Evolutionary conservation across 2,113 vertebrate species (phyloP), one percentile per base, ranked within the genome.

Genomic region (Stigmatopora argus): DNA sequence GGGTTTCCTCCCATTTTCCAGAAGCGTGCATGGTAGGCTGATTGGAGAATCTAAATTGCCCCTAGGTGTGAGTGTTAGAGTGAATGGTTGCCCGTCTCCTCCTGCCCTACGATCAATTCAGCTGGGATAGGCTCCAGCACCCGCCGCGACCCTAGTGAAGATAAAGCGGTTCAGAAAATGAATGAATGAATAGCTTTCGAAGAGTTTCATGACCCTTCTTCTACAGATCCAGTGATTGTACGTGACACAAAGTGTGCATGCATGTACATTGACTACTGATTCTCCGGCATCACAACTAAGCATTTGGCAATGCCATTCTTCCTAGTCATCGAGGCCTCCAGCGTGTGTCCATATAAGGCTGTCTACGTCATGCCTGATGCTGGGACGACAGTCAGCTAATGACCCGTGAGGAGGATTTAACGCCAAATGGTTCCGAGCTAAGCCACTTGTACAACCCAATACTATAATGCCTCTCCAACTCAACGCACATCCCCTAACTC

Each of bases 321-420:
- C 41, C 38, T 15, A 44, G 19, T 8, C 74, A 51, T 34, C 13
- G 66, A 62, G 57, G 19, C 72, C 56, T 47, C 73, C 34, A 63
- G 46, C 77, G 75, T 81, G 82, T 87, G 3, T 87, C 87, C 87
- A 85, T 89, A 86, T 89, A 89, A 71, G 85, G 86, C 76, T 77
- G 66, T 67, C 55, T 89, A 90, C 88, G 90, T 90, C 88, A 89
- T 9, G 62, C 67, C 82, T 79, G 88, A 86, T 86, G 86, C 82
- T 51, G 21, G 73, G 72, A 74, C 77, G 82, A 87, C 86, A 84
- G 77, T 58, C 66, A 62, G 80, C 80, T 82, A 78, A 85, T 80
- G 74, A 87, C 83, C 79, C 79, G 79, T 70, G 79, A 79, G 78
- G 63, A 78, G 84, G 84, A 82, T 86, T 85, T 82, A 86, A 89